These are phyloP conservation scores for Labroides dimidiatus DNA, from an alignment of 2,797 vertebrate genomes.

Conservation along the genomic window DNA sequence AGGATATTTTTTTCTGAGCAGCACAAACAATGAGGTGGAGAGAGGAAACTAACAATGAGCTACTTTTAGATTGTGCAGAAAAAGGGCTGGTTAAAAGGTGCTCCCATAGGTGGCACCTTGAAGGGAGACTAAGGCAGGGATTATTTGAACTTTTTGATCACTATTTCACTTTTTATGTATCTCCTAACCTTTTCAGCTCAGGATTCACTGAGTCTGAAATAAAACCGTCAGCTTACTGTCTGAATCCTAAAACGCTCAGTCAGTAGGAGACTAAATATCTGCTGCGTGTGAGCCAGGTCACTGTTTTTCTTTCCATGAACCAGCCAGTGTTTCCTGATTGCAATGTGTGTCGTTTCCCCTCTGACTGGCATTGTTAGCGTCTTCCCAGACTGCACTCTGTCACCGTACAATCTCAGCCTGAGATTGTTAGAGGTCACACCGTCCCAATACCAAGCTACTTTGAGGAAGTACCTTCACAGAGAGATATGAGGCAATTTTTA, in stretches of 20 bases:
- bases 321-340: conserved; percentile 74
- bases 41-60: conserved; percentile 26
- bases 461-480: conserved; percentile 50
- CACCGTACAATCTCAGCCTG: conserved; percentile 16
- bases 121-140: too few relatives aligned
- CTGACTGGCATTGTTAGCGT: conserved; percentile 58
- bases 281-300: conserved; percentile 25
- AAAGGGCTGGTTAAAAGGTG: not conserved
- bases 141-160: too few relatives aligned
- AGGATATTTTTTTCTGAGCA: conserved; percentile 22
- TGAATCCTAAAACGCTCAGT: not conserved
- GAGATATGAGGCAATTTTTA: conserved; percentile 18
- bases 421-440: not conserved
- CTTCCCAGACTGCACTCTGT: conserved; percentile 34
- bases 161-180: not conserved
- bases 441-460: not conserved
- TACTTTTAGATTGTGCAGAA: conserved; percentile 34
- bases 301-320: conserved; percentile 56
- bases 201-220: not conserved
- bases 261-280: conserved; percentile 7
- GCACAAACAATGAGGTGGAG: conserved; percentile 32
- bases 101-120: not conserved
- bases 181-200: not conserved
- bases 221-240: not conserved
- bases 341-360: conserved; percentile 49